Evolutionary conservation across 2,888 invertebrate genomes (phyloP).

Genomic region (Phragmatobia fuliginosa): DNA sequence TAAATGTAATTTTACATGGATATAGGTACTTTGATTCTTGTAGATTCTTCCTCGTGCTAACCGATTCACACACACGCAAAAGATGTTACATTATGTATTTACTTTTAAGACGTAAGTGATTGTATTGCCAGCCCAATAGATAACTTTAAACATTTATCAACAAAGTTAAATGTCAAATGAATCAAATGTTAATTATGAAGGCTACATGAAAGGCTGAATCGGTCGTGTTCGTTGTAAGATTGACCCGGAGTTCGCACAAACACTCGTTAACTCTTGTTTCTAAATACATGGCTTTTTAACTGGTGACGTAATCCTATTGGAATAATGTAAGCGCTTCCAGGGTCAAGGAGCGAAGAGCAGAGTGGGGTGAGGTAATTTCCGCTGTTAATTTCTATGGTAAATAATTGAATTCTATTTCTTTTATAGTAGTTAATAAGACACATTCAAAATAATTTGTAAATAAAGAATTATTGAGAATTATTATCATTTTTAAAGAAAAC

Average conservation of each 20-base stretch:
- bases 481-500: background rate
- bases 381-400: constrained; percentile 15
- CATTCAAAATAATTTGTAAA: constrained; percentile 1
- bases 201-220: background rate
- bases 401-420: constrained; percentile 9
- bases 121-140: too few relatives aligned
- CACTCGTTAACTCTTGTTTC: constrained; percentile 20
- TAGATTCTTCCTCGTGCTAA: too few relatives aligned
- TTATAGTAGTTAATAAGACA: background rate
- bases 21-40: too few relatives aligned
- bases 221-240: background rate
- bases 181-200: constrained; percentile 7
- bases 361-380: constrained; percentile 15
- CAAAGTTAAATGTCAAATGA: constrained; percentile 9
- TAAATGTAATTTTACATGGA: too few relatives aligned
- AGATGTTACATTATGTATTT: too few relatives aligned
- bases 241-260: constrained; percentile 10
- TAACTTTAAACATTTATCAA: background rate
- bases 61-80: too few relatives aligned
- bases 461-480: background rate
- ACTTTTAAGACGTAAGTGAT: too few relatives aligned
- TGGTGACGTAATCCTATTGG: constrained; percentile 9
- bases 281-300: constrained; percentile 17
- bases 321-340: constrained; percentile 7
- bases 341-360: constrained; percentile 11